Base-by-base conservation (phyloP, 1,140 invertebrate species). In the Limonius californicus region DNA sequence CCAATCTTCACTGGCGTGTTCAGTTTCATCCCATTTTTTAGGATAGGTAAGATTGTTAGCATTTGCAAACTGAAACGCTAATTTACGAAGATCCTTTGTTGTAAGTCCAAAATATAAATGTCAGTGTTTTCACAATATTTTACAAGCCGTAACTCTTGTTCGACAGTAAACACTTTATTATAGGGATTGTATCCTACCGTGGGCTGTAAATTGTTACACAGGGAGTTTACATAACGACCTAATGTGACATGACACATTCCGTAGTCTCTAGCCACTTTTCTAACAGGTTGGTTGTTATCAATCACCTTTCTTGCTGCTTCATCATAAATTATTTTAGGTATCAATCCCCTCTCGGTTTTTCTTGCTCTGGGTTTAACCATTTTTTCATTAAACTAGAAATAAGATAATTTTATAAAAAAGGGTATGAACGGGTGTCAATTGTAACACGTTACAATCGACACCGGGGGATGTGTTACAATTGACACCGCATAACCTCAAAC, bases 11-110 rank as follows among this genome's bases (percentile, higher is more conserved):
- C n/a, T n/a, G n/a, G n/a, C n/a, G n/a, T n/a, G n/a, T n/a, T n/a
- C n/a, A n/a, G n/a, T 47, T 58, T 58, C 7, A 45, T 58, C 45
- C 57, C 57, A 58, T 16, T 58, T 58, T 58, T 39, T 12, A 57
- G 54, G n/a, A 57, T 45, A 47, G 2, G 15, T 54, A 20, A 54
- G 7, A 8, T 23, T 19, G 14, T n/a, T n/a, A n/a, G n/a, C n/a
- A n/a, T n/a, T n/a, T n/a, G n/a, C n/a, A n/a, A n/a, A n/a, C n/a
- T n/a, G 14, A 45, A 45, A 58, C 0, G 35, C 19, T 45, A 7
- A 14, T 1, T 45, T 23, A 6, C 50, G 4, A 8, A 58, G 15
- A 45, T 45, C 57, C 27, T 15, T 58, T 18, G 57, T 21, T 12
- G 18, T 45, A 12, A 58, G 20, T 3, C 20, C 50, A 23, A 20